Conservation (phyloP, 1,140 invertebrate genomes). For the Neocloeon triangulifer region DNA sequence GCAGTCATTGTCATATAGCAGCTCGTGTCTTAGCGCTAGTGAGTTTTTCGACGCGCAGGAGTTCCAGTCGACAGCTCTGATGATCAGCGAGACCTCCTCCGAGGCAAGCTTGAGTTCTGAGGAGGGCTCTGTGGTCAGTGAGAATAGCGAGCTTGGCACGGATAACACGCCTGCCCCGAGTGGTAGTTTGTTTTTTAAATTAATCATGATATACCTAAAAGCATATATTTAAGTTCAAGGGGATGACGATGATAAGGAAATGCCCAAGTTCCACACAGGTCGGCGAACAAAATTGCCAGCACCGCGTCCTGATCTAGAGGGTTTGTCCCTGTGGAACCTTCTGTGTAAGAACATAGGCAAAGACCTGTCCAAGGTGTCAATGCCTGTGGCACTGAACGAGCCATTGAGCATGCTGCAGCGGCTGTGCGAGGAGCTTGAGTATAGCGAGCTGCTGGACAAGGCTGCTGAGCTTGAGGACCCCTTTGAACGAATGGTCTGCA, state of each 20-base stretch:
- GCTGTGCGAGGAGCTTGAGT: slow-evolving; percentile 68
- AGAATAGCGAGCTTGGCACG: slow-evolving; percentile 34
- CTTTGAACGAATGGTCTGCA: slow-evolving; percentile 45
- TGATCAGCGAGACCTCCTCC: slow-evolving; percentile 33
- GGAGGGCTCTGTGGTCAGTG: slow-evolving; percentile 38
- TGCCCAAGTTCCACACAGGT: slow-evolving; percentile 25
- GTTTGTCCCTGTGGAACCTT: slow-evolving; percentile 56
- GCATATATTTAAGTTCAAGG: neutral
- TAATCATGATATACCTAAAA: neutral
- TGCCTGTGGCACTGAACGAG: slow-evolving; percentile 69
- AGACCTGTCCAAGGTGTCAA: slow-evolving; percentile 60
- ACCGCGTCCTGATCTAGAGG: slow-evolving; percentile 43
- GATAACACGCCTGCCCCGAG: slow-evolving; percentile 18
- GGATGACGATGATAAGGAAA: slow-evolving; percentile 10
- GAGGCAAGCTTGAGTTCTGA: slow-evolving; percentile 37
- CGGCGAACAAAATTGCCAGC: slow-evolving; percentile 44
- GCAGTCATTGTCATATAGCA: slow-evolving; percentile 45
- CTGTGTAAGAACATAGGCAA: slow-evolving; percentile 70
- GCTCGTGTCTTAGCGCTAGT: slow-evolving; percentile 52
- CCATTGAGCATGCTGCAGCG: slow-evolving; percentile 63
- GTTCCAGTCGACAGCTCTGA: slow-evolving; percentile 9
- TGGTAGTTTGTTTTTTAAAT: no score
- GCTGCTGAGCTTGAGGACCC: slow-evolving; percentile 36
- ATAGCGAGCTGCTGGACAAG: slow-evolving; percentile 52
- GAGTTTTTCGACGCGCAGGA: slow-evolving; percentile 74